phyloP scores from a whole-genome alignment of 2,113 vertebrate genomes.

The Elephas maximus region DNA sequence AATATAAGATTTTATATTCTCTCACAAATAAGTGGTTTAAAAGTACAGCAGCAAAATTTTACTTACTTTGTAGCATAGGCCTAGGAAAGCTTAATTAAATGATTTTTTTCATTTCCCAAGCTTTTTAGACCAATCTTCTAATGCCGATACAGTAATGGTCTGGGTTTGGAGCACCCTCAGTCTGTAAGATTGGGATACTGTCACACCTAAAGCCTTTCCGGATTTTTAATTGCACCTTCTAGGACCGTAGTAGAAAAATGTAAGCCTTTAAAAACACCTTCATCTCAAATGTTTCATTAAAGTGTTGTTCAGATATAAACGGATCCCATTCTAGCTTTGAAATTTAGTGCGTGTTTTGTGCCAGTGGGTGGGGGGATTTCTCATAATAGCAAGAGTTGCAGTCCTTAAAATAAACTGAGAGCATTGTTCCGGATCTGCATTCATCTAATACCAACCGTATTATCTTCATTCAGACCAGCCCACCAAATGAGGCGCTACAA shows the following conservation, averaged over 20 bases:
- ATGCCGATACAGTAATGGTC: background rate
- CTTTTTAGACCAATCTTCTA: background rate
- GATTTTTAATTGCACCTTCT: background rate
- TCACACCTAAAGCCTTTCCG: background rate
- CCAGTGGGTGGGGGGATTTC: background rate
- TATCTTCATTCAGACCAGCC: constrained; percentile 69
- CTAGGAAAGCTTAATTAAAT: background rate
- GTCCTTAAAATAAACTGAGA: constrained; percentile 78
- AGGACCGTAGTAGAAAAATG: background rate
- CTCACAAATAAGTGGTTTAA: background rate
- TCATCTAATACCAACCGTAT: constrained; percentile 65
- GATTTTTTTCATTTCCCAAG: background rate
- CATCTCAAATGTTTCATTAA: background rate
- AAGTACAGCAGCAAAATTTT: background rate
- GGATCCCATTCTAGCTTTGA: background rate
- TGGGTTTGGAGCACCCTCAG: background rate
- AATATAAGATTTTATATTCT: background rate
- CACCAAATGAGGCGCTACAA: constrained; percentile 72
- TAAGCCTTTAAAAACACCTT: background rate
- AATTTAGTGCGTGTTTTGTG: constrained; percentile 13
- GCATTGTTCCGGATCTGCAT: constrained; percentile 70
- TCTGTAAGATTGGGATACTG: background rate
- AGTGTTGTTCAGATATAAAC: constrained; percentile 35
- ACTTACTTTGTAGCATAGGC: background rate
- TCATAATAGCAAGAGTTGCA: constrained; percentile 35